Evolutionary conservation across 2,888 invertebrate genomes (phyloP).

Genomic region (Arrhopalites spinosus): DNA sequence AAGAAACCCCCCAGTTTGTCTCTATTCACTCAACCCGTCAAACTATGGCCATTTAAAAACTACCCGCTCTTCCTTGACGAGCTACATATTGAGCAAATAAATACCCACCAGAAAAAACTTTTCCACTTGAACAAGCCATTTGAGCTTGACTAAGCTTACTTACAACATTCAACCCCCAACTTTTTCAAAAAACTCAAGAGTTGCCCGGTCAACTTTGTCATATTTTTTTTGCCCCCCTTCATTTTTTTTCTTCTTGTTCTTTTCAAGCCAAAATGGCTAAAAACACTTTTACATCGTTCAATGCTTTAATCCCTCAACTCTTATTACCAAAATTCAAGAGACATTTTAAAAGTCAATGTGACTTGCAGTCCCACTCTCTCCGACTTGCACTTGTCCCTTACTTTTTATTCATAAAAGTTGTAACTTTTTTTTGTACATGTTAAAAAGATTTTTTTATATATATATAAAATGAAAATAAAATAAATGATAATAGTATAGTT

Average conservation of each 20-base stretch:
- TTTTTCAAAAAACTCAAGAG: neutral
- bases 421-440: too few relatives aligned
- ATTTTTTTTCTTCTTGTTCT: neutral
- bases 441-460: neutral
- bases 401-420: too few relatives aligned
- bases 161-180: neutral
- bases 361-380: too few relatives aligned
- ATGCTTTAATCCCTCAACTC: too few relatives aligned
- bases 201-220: neutral
- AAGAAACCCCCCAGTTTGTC: neutral
- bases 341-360: too few relatives aligned
- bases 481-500: neutral
- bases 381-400: too few relatives aligned
- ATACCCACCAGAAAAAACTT: neutral
- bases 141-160: neutral
- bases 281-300: neutral
- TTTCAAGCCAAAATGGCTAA: neutral
- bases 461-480: neutral
- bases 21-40: conserved; percentile 20
- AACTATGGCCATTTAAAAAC: conserved; percentile 20
- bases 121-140: neutral
- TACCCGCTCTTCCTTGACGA: neutral
- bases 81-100: neutral
- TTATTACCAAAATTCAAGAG: too few relatives aligned
- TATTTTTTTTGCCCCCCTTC: neutral